phyloP scores from a whole-genome alignment of 2,888 invertebrate species.

The Cheilosia urbana region DNA sequence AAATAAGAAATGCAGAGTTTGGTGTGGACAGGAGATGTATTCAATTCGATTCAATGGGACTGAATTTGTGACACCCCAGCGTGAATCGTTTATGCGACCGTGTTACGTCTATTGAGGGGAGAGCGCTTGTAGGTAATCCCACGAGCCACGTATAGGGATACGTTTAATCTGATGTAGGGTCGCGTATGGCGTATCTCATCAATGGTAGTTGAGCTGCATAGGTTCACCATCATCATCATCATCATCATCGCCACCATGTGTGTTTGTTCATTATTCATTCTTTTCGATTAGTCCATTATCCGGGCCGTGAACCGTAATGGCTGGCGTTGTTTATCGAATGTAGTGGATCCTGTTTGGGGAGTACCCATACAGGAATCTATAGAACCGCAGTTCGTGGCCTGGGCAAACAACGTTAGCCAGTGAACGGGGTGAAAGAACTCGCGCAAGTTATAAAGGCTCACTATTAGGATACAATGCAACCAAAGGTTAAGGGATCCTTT shows the following conservation, averaged over 20 bases:
- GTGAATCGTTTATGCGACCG: constrained; percentile 37
- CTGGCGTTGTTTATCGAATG: constrained; percentile 68
- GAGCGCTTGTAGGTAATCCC: neutral
- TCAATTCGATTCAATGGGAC: constrained; percentile 71
- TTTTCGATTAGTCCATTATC: constrained; percentile 74
- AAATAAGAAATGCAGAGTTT: constrained; percentile 65
- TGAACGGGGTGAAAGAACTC: constrained; percentile 62
- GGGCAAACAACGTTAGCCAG: constrained; percentile 27
- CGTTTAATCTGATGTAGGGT: constrained; percentile 70
- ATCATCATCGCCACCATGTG: constrained; percentile 62
- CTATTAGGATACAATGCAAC: neutral
- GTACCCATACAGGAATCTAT: neutral
- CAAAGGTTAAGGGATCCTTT: constrained; percentile 7
- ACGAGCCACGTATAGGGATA: constrained; percentile 5
- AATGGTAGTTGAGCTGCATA: constrained; percentile 53
- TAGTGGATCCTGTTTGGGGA: constrained; percentile 39
- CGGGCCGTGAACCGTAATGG: constrained; percentile 61
- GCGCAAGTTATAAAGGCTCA: constrained; percentile 14
- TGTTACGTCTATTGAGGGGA: constrained; percentile 43
- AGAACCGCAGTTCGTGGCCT: constrained; percentile 10
- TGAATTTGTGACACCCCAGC: constrained; percentile 70
- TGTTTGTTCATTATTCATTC: constrained; percentile 75
- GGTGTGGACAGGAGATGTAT: constrained; percentile 68
- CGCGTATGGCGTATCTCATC: constrained; percentile 50
- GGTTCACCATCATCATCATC: constrained; percentile 52